Base-by-base conservation (phyloP, 2,113 vertebrate genomes). In the Sorex fumeus region DNA sequence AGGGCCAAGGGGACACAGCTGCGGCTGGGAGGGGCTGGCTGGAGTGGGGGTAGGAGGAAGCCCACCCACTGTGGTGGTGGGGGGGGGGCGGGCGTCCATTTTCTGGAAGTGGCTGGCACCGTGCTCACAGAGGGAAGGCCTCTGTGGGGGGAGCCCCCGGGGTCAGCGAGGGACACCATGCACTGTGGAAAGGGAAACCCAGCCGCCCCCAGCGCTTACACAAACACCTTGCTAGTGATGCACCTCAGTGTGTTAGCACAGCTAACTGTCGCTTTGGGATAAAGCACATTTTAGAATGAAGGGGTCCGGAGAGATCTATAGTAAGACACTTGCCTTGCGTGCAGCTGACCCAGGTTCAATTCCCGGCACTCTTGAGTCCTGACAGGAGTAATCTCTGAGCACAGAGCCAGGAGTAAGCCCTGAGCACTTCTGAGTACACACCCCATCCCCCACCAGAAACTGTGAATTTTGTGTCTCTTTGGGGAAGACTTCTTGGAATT, bases 1-100 rank as follows among this genome's bases (percentile, higher is more conserved):
- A 95, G 84, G 87, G 81, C 87, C 74, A 34, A 27, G 3, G 0
- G 36, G 64, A 75, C 67, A 81, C 93, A 95, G 94, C 86, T 93
- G 91, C 60, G 81, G 67, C 57, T 75, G 79, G 78, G 88, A 81
- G 70, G 82, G 9, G n/a, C 10, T 43, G 75, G 34, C 60, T 70
- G 28, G 71, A 76, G 84, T 66, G 67, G 40, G 0, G 1, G 64
- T 16, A 3, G 27, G 78, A 53, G 64, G 27, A 82, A 45, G 66
- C 86, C 60, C 43, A 45, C 40, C 43, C 83, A 60, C 64, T 1
- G 6, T 1, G 28, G 66, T 62, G 60, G 60, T 4, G 60, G 1
- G 47, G 47, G 2, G 47, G 47, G 47, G 47, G 25, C 47, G 75
- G 86, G 11, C 8, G 34, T 27, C 18, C 81, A 15, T 23, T 25